Evolutionary conservation across 2,797 vertebrate genomes (phyloP), one percentile per base, ranked within the genome.

Genomic region (Lagorchestes hirsutus): DNA sequence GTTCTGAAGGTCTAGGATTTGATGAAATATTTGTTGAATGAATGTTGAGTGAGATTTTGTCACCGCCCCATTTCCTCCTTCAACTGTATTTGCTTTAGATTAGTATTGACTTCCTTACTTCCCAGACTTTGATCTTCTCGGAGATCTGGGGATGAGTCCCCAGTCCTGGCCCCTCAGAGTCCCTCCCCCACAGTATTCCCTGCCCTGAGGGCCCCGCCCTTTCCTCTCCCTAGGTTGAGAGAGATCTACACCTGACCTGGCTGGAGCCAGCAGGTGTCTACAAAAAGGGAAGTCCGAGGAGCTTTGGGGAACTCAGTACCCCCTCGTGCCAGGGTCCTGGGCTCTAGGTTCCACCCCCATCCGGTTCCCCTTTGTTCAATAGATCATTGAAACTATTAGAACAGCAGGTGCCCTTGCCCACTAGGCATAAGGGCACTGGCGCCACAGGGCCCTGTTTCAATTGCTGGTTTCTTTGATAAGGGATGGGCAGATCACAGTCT

Each of bases 401-500:
- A 27, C 50, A 18, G 87, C 62, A 40, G 91, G 92, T 6, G 50
- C 34, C 59, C 62, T 54, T 27, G 28, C 52, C 92, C 22, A 92
- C 28, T 29, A 55, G 92, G 90, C 58, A 67, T 62, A 27, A 2
- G 10, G 34, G 74, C 1, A 3, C 0, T 2, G 14, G 34, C 55
- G 55, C 92, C 74, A 74, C 29, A 54, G 92, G n/a, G 93, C 34
- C 46, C 0, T 34, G 58, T 96, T 96, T 97, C 54, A 3, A 91
- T 87, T 92, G 74, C 67, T 95, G 55, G 90, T 93, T 97, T 97
- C 96, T 93, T 94, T 93, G 96, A 95, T 97, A 96, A 96, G 95
- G 55, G 55, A 28, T 50, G 34, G 46, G 40, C 74, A 87, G 91
- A 55, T 46, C 91, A 94, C 90, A 95, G 96, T 93, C 92, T 22